Evolutionary conservation across 2,113 vertebrate genomes (phyloP), one percentile per base, ranked within the genome.

Genomic region (Lepisosteus osseus): DNA sequence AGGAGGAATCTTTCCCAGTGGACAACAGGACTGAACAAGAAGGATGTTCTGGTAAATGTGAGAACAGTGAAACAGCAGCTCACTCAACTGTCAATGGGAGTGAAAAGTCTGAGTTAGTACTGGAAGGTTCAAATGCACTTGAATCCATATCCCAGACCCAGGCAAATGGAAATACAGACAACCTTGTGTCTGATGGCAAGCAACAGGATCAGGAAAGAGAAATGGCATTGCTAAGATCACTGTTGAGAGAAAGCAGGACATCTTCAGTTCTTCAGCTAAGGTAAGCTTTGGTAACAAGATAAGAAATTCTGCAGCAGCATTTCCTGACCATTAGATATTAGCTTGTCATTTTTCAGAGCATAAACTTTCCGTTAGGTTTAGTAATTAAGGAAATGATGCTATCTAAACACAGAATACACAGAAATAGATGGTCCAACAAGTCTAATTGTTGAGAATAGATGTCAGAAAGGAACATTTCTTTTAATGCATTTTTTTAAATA

Each of bases 211-310:
- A 15, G 63, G 78, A 75, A 14, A 11, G 11, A 3, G 79, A 90
- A 14, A 8, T 43, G 14, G 70, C 42, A 56, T 73, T 77, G 57
- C 78, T 89, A 13, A 65, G 76, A 61, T 86, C 87, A 42, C 82
- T 92, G 67, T 76, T 90, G 69, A 71, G 67, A 43, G 93, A 93
- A 70, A 92, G 86, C 83, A 84, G 87, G 65, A 80, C 75, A 4
- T 61, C 81, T 13, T 86, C 87, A 54, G 77, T 86, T 3, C 84
- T 84, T 71, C 91, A 91, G 47, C 89, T 94, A 63, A 90, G 91
- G 96, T 98, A 79, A 82, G 83, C 29, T 51, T 29, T 17, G 11
- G 29, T 51, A 51, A 51, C 47, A 51, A 6, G 5, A 1, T 51
- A 51, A 51, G 47, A 51, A 5, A 5, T 51, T 51, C 47, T 9